Evolutionary conservation across 2,888 invertebrate genomes (phyloP), one percentile per base, ranked within the genome.

Genomic region (Stenchaetothrips biformis): DNA sequence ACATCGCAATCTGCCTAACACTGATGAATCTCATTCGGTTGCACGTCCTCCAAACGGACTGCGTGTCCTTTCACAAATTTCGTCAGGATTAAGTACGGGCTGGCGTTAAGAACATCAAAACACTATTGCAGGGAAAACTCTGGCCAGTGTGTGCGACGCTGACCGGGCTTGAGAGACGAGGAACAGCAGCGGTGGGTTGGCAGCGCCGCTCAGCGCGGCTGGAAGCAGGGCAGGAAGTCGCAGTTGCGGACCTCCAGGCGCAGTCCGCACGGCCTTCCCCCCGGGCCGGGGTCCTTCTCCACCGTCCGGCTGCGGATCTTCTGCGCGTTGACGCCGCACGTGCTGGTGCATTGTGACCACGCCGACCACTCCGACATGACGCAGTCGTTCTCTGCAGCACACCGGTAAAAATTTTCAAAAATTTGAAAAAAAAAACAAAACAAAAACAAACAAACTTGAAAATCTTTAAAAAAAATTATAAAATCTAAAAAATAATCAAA

Each of bases 331-430:
- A 88, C 85, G 48, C 96, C 97, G 87, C 97, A 97, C 25, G 91
- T 89, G 7, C 91, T 93, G 85, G 92, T 94, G 87, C 97, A 97
- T 0, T 90, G 88, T 48, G 93, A 91, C 96, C 96, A 97, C 79
- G 91, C 90, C 48, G 94, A 90, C 97, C 97, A 97, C n/a, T 83
- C 83, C 78, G 84, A 84, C 18, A 84, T 81, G 1, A 84, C 84
- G 81, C 85, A 85, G 80, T 85, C 85, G 67, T 74, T 74, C 21
- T 74, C 67, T 74, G 67, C 67, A 6, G 8, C 21, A 21, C n/a
- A 67, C n/a, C 16, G 16, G 2, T 53, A 53, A 53, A 53, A 53
- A 3, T 9, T 9, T 9, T 49, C 49, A 49, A 9, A 9, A 11
- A 49, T 49, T 49, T n/a, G n/a, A n/a, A n/a, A n/a, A n/a, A n/a